Evolutionary conservation across 1,140 invertebrate species (phyloP).

Genomic region (Chrysoperla carnea): DNA sequence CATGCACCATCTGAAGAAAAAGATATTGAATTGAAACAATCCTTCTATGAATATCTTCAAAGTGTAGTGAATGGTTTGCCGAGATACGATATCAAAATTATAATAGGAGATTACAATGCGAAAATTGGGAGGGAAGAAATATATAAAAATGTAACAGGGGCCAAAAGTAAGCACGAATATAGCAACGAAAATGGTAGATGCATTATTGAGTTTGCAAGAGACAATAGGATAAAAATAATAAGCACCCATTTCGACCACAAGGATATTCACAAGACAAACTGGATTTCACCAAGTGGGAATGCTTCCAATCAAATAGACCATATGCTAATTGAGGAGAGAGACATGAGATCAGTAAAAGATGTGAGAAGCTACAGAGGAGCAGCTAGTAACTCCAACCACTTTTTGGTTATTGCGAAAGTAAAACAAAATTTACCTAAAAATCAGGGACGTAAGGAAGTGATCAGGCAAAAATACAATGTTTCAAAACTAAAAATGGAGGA

Average conservation of each 20-base stretch:
- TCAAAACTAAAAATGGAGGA: no score
- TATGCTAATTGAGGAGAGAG: no score
- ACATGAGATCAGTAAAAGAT: no score
- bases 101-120: neutral
- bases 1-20: neutral
- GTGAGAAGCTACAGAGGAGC: no score
- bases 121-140: neutral
- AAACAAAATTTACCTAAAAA: no score
- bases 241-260: slow-evolving; percentile 9
- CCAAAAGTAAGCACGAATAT: no score
- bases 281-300: slow-evolving; percentile 8
- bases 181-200: slow-evolving; percentile 9
- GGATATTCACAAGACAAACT: slow-evolving; percentile 10
- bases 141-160: no score
- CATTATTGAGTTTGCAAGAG: slow-evolving; percentile 7
- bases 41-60: neutral
- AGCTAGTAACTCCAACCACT: no score
- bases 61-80: neutral
- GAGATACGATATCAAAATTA: neutral
- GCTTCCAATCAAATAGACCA: neutral
- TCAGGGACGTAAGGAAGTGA: no score
- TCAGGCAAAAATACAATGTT: no score
- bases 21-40: neutral
- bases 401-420: no score
- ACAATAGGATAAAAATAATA: slow-evolving; percentile 7